Evolutionary conservation across 2,888 invertebrate genomes (phyloP).

Genomic region (Zygothrica quintamaculata): DNA sequence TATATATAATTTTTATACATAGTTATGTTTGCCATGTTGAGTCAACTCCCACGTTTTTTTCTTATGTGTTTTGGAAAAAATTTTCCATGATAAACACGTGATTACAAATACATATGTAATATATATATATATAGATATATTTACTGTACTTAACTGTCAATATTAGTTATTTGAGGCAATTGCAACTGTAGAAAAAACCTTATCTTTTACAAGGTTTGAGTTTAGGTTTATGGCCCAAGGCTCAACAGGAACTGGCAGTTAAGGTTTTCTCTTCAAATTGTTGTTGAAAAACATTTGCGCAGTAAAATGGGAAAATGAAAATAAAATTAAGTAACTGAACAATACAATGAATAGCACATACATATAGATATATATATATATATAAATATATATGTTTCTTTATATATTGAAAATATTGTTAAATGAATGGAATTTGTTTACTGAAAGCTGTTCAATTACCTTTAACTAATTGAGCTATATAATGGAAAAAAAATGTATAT

Average conservation of each 20-base stretch:
- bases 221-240: too few species aligned
- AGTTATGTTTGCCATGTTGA: slow-evolving; percentile 14
- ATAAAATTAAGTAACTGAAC: neutral
- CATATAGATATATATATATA: too few species aligned
- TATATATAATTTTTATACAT: slow-evolving; percentile 9
- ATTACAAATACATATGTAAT: too few species aligned
- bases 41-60: slow-evolving; percentile 52
- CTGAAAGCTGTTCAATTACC: too few species aligned
- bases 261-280: slow-evolving; percentile 27
- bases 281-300: slow-evolving; percentile 31
- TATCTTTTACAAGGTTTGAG: slow-evolving; percentile 2
- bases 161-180: slow-evolving; percentile 27
- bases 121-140: too few species aligned
- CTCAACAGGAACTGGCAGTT: slow-evolving; percentile 11
- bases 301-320: slow-evolving; percentile 6
- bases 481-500: too few species aligned
- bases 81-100: slow-evolving; percentile 74
- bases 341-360: neutral
- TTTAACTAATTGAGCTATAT: neutral
- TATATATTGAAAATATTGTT: too few species aligned
- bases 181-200: slow-evolving; percentile 27
- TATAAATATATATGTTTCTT: too few species aligned
- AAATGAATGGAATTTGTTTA: too few species aligned
- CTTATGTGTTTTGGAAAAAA: slow-evolving; percentile 58
- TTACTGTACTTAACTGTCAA: slow-evolving; percentile 51